Conservation (phyloP, 2,888 invertebrate genomes). For the Cerastis leucographa region DNA sequence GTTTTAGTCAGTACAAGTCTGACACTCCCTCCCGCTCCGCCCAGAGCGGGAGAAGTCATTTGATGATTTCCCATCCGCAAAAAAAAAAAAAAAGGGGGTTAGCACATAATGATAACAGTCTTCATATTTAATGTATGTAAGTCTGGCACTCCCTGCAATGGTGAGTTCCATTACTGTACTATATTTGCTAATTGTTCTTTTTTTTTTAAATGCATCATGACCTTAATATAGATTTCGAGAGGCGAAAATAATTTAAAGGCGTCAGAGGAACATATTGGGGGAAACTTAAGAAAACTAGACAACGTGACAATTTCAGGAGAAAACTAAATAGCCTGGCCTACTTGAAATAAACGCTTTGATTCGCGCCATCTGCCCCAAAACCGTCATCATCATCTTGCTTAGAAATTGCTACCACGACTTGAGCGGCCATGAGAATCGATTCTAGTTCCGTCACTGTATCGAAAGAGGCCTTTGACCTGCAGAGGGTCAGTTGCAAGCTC, state of each 20-base stretch:
- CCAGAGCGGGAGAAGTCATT: no score
- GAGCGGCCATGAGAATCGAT: neutral
- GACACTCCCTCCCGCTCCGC: no score
- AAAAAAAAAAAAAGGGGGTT: no score
- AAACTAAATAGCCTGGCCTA: neutral
- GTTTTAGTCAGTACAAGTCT: no score
- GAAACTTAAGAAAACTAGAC: no score
- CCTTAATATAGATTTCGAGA: neutral
- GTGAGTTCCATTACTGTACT: neutral
- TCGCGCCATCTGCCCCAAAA: no score
- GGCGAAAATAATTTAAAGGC: neutral
- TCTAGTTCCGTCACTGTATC: no score
- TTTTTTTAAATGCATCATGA: neutral
- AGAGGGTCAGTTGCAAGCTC: neutral
- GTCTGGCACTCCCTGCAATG: neutral
- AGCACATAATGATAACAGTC: neutral
- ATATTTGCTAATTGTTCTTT: neutral
- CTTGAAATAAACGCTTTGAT: no score
- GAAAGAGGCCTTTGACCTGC: neutral
- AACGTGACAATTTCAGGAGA: neutral
- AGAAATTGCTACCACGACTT: neutral
- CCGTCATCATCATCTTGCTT: neutral
- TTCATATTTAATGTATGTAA: neutral
- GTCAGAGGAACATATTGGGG: neutral
- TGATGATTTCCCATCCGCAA: no score